Evolutionary conservation across 2,113 vertebrate genomes (phyloP), one percentile per base, ranked within the genome.

Genomic region (Carassius carassius): DNA sequence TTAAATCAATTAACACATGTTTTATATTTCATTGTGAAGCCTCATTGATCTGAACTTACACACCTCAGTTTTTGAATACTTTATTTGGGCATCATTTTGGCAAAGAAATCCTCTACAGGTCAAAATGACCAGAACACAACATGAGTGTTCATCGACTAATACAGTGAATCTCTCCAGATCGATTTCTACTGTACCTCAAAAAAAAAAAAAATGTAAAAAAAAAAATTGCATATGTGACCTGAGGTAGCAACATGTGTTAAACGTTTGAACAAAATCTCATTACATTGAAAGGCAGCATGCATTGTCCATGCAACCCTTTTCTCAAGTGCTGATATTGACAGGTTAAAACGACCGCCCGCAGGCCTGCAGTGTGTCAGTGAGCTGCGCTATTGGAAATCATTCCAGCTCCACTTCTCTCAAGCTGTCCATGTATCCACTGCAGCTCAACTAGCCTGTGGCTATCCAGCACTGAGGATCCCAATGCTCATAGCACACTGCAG

Each of bases 351-450:
- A 86, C 85, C 75, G 86, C 83, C 90, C 87, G 87, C 90, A 90
- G 89, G 89, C 88, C 90, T 88, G 83, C 85, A n/a, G 86, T 41
- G 41, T 65, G 78, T 80, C 87, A 88, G 75, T 78, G 88, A 54
- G 79, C 91, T 92, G 91, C 86, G 51, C 87, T 91, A 91, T 92
- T 89, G 93, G 93, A 93, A 94, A 93, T 93, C 92, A 89, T 91
- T 94, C 67, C 60, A 67, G 58, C 17, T 44, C 86, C 90, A 89
- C 87, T 89, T 93, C 92, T 90, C 87, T 89, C 35, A 16, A 90
- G 90, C 81, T 89, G 83, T 89, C 73, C 1, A 14, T 79, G n/a
- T 47, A 79, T 90, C 87, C 83, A 85, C 86, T 90, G 92, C 89
- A 86, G 88, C 87, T 84, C 81, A 83, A 87, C 78, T 88, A 25